Evolutionary conservation across 2,113 vertebrate species (phyloP), one percentile per base, ranked within the genome.

Genomic region (Tauraco erythrolophus): DNA sequence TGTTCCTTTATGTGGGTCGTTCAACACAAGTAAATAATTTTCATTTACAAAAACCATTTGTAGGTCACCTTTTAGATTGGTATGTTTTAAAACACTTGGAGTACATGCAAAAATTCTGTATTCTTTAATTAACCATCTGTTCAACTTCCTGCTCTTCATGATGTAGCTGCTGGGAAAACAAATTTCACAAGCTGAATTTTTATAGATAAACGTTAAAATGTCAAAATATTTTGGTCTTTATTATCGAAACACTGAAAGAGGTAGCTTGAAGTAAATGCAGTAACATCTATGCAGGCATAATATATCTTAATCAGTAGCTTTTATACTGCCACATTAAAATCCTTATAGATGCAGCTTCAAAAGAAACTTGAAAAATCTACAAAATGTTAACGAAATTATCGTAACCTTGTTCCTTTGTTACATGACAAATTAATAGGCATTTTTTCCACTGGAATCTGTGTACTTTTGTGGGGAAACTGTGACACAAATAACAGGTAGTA

Each of bases 91-190:
- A 85, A 64, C 66, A 88, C n/a, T 76, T 85, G 16, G 35, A 19
- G 15, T 76, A 30, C 24, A 69, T n/a, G 23, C 7, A 22, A 84
- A 81, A 91, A 84, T 83, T 83, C 60, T 69, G 8, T 87, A 89
- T n/a, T 82, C 43, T 78, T 92, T 89, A 91, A 71, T 89, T 94
- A 94, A 72, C 69, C 70, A 76, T 93, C 90, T 94, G 41, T 50
- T 95, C 54, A 62, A 30, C 65, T 78, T 95, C 35, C 43, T 10
- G 6, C 37, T 95, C 48, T 85, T 85, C 33, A 17, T 80, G 60
- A 78, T 86, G 48, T 50, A 77, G 64, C 69, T 88, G 65, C 71
- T 72, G 68, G 70, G 79, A 87, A 86, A 96, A 45, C 41, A 66
- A 45, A 81, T 83, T 90, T 79, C 45, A 72, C 12, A 53, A 50